phyloP scores from a whole-genome alignment of 2,797 vertebrate species.

The Xiphorhynchus erythropygius region DNA sequence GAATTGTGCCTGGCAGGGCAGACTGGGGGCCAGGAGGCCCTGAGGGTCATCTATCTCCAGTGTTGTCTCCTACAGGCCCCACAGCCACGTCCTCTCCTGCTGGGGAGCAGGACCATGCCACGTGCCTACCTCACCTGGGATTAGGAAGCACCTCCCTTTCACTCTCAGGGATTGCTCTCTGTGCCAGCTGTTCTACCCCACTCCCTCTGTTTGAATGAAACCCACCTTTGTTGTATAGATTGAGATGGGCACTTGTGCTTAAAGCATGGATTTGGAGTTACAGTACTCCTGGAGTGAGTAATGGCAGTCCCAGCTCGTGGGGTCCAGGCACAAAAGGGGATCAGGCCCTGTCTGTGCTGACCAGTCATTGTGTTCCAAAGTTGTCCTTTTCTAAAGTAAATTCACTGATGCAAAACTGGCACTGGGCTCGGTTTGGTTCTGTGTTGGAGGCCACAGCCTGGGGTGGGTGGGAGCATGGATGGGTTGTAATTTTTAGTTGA shows the following conservation, averaged over 20 bases:
- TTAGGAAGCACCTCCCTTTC: not conserved
- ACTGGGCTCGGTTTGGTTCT: fast-evolving
- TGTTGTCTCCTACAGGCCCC: not conserved
- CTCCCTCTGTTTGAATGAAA: not conserved
- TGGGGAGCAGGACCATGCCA: not conserved
- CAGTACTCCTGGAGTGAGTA: not conserved
- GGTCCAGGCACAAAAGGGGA: not conserved
- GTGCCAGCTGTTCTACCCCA: not conserved
- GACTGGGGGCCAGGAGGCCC: not conserved
- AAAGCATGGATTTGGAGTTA: not conserved
- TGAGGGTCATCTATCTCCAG: not conserved
- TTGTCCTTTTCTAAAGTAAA: slow-evolving; percentile 23
- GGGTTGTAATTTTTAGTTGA: not conserved
- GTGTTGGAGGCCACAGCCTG: fast-evolving
- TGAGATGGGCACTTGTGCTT: not conserved
- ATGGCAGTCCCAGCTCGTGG: not conserved
- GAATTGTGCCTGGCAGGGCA: not conserved
- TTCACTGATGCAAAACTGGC: not conserved
- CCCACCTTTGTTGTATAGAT: not conserved
- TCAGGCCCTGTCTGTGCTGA: not conserved
- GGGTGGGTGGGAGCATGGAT: fast-evolving
- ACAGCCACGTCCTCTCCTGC: fast-evolving
- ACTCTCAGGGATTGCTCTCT: not conserved
- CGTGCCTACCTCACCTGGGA: slow-evolving; percentile 46
- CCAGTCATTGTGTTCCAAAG: not conserved